Evolutionary conservation across 2,888 invertebrate genomes (phyloP).

Genomic region (Thecophora atra): DNA sequence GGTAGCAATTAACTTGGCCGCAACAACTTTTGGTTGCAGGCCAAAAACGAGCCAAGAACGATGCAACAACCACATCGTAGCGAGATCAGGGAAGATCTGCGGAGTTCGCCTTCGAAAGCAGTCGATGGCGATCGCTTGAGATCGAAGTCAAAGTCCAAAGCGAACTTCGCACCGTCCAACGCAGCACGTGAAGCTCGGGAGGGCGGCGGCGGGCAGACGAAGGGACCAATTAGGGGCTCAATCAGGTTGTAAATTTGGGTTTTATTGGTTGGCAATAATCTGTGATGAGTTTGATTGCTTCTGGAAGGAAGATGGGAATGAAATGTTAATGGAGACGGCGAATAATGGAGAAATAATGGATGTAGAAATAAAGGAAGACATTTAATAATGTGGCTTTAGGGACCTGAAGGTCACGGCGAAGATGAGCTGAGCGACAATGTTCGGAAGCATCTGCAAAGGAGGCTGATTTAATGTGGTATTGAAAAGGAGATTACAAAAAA

Average conservation of each 20-base stretch:
- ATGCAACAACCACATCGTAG: no score
- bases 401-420: no score
- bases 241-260: slow-evolving; percentile 36
- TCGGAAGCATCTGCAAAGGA: no score
- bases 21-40: neutral
- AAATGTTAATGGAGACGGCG: neutral
- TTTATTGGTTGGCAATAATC: slow-evolving; percentile 16
- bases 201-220: neutral
- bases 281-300: slow-evolving; percentile 17
- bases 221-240: slow-evolving; percentile 38
- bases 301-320: neutral
- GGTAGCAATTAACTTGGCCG: slow-evolving; percentile 4
- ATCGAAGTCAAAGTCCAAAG: neutral
- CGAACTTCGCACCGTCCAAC: neutral
- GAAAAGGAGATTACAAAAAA: no score
- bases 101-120: neutral
- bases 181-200: no score
- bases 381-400: no score
- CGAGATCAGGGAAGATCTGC: no score
- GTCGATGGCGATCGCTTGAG: neutral
- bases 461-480: no score
- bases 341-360: neutral
- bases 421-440: no score
- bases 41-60: neutral
- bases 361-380: neutral